Evolutionary conservation across 2,797 vertebrate species (phyloP), one percentile per base, ranked within the genome.

Genomic region (Arnoldichthys spilopterus): DNA sequence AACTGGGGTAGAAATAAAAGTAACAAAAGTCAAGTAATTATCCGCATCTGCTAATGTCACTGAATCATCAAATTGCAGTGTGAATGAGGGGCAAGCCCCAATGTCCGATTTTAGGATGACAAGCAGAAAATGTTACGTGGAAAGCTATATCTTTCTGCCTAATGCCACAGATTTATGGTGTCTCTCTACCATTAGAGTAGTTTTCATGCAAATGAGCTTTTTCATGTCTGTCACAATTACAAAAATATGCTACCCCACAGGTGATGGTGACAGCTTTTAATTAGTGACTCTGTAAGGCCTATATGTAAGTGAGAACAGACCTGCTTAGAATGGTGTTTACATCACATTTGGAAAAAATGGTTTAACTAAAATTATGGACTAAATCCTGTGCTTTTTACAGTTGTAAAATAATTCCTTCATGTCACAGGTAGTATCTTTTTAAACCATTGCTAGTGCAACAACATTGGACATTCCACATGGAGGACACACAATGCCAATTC

Each of bases 21-120:
- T 64, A 69, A 79, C 43, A 58, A 66, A 62, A 67, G 59, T 72
- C 68, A 77, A 74, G 74, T 68, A 73, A 80, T 85, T 80, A 85
- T 80, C 78, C 37, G 49, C 72, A 75, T 71, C 72, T 71, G 68
- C 74, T 72, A 43, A 75, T 64, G 68, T 30, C 67, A 59, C 28
- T 56, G 73, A 71, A 72, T 61, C 58, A 47, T 68, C 70, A 77
- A 69, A 80, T 71, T 74, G 59, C 34, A 7, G 61, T 62, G 45
- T 75, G 16, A 81, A 83, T 78, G 37, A 28, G 32, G 47, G 40
- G 47, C 24, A 18, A 59, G 9, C 20, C 15, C 32, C 32, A 53
- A 63, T 16, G 40, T 51, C 34, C 3, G 28, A 68, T 47, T 54
- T 51, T 47, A 69, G 59, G 67, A 58, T 74, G 45, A 24, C n/a